Evolutionary conservation across 1,140 invertebrate species (phyloP).

Genomic region (Rhopalosiphum maidis): DNA sequence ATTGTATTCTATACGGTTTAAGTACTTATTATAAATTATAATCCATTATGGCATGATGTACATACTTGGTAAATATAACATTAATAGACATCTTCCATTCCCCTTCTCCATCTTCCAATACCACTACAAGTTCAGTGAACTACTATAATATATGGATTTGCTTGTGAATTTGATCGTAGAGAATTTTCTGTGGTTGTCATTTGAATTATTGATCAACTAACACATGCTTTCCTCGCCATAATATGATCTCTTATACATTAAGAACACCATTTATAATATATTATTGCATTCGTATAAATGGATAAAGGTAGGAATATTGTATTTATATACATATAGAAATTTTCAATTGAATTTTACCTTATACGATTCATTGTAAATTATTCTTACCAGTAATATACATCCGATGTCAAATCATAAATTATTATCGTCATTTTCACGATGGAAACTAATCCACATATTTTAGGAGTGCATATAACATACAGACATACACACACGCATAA

Average conservation of each 20-base stretch:
- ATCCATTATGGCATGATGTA: background rate
- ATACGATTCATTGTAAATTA: constrained; percentile 24
- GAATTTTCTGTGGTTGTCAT: background rate
- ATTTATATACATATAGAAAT: background rate
- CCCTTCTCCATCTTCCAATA: background rate
- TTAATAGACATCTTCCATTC: background rate
- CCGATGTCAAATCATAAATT: constrained; percentile 36
- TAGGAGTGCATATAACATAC: background rate
- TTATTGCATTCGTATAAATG: background rate
- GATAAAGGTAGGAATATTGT: background rate
- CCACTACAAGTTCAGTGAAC: background rate
- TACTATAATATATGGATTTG: background rate
- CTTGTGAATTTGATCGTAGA: background rate
- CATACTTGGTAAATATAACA: background rate
- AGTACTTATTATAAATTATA: background rate
- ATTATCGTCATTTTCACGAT: constrained; percentile 10
- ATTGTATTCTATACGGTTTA: background rate
- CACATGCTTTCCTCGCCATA: background rate
- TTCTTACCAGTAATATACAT: background rate
- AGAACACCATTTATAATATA: constrained; percentile 23
- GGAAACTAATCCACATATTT: background rate
- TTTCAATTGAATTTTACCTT: background rate
- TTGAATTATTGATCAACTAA: constrained; percentile 11
- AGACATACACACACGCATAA: background rate
- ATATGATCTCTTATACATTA: background rate